phyloP scores from a whole-genome alignment of 1,140 invertebrate genomes.

The Drosophila ercepeae region DNA sequence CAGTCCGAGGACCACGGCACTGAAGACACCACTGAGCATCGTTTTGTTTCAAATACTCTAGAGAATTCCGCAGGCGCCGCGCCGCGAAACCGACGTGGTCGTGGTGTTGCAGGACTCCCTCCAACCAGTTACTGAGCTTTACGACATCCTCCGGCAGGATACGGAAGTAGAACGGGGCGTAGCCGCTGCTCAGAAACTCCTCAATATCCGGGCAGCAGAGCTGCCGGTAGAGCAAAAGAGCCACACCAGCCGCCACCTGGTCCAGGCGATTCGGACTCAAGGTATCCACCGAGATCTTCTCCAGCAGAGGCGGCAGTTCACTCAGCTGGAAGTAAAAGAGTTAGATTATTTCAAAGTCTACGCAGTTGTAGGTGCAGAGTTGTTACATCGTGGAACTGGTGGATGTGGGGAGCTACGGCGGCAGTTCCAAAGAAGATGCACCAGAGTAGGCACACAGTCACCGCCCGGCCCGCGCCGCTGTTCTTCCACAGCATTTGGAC shows the following conservation, averaged over 20 bases:
- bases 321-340: conserved; percentile 1
- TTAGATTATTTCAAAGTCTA: not conserved
- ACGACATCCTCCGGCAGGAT: conserved; percentile 9
- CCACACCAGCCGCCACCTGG: conserved; percentile 4
- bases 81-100: not conserved
- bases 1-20: not conserved
- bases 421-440: conserved; percentile 14
- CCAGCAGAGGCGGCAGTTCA: conserved; percentile 7
- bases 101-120: not conserved
- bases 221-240: conserved; percentile 9
- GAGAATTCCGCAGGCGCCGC: not conserved
- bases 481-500: not conserved
- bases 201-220: conserved; percentile 18
- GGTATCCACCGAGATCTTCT: not conserved
- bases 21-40: not conserved
- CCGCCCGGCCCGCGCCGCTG: conserved; percentile 12
- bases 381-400: conserved; percentile 33
- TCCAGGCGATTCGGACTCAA: not conserved
- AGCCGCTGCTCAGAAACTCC: conserved; percentile 9
- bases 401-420: not conserved
- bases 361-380: not conserved
- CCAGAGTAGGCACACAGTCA: conserved; percentile 29
- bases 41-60: not conserved
- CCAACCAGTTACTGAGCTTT: not conserved
- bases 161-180: conserved; percentile 12